Conservation (phyloP, 2,888 invertebrate species). For the Agrotis exclamationis region DNA sequence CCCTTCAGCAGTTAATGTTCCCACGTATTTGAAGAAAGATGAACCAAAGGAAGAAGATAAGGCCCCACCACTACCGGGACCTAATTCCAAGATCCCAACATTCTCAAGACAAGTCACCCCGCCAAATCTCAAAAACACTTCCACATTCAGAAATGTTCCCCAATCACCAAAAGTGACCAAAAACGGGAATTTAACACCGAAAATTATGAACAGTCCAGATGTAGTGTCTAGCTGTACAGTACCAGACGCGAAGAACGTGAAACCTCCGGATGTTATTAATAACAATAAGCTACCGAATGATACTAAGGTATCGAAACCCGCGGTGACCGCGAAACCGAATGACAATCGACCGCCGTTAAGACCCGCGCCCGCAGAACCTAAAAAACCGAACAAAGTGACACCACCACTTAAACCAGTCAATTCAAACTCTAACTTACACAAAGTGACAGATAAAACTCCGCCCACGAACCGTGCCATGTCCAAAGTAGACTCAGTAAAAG, state of each 20-base stretch:
- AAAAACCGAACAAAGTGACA: conserved; percentile 79
- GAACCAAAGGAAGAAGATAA: conserved; percentile 79
- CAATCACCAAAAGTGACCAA: conserved; percentile 84
- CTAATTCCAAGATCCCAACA: conserved; percentile 88
- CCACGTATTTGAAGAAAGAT: conserved; percentile 82
- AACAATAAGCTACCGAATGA: conserved; percentile 86
- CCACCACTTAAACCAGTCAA: conserved; percentile 79
- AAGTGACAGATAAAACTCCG: conserved; percentile 78
- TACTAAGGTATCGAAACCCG: conserved; percentile 88
- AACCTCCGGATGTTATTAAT: conserved; percentile 92
- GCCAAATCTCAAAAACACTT: conserved; percentile 86
- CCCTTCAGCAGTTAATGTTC: conserved; percentile 94
- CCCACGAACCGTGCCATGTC: conserved; percentile 79
- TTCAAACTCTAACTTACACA: conserved; percentile 75
- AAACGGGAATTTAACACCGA: conserved; percentile 75
- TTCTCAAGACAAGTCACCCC: conserved; percentile 88
- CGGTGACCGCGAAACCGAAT: conserved; percentile 81
- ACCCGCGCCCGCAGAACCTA: conserved; percentile 83
- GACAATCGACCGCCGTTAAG: conserved; percentile 84
- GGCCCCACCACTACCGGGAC: conserved; percentile 82
- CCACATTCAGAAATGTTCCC: conserved; percentile 84
- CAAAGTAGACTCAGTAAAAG: conserved; percentile 85
- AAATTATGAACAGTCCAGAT: conserved; percentile 93
- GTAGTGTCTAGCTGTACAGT: conserved; percentile 93
- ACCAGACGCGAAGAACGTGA: conserved; percentile 86